phyloP scores from a whole-genome alignment of 2,888 invertebrate species.

The Dolichomitus sp. region DNA sequence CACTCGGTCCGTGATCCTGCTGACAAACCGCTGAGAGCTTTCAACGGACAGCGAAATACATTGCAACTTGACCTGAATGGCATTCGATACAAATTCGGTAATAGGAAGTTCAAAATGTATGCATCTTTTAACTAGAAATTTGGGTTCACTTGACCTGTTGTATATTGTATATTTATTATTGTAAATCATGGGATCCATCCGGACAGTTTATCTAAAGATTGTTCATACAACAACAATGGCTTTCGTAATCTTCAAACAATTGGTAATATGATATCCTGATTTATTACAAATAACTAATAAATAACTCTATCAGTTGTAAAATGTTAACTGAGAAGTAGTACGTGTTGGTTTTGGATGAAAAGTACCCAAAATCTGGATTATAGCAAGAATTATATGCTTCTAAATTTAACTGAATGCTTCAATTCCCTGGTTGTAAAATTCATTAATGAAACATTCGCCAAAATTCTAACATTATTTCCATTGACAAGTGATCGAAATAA shows the following conservation, averaged over 20 bases:
- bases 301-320: no score
- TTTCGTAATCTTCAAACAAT: no score
- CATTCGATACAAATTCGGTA: not conserved
- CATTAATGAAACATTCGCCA: not conserved
- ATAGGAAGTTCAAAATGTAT: not conserved
- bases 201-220: no score
- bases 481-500: not conserved
- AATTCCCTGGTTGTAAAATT: not conserved
- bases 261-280: no score
- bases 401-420: not conserved
- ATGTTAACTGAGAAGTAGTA: no score
- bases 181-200: not conserved
- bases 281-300: no score
- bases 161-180: not conserved
- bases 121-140: not conserved
- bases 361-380: not conserved
- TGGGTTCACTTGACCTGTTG: not conserved
- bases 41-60: slow-evolving; percentile 13
- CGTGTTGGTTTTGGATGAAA: not conserved
- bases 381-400: not conserved
- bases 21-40: slow-evolving; percentile 24
- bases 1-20: not conserved
- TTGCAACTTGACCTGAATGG: not conserved
- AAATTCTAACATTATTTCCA: not conserved
- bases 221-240: no score